Percentiles rank a stretch among this genome's conserved stretches.
Conservation (phyloP, 2,113 vertebrate genomes). For the Erinaceus europaeus region DNA sequence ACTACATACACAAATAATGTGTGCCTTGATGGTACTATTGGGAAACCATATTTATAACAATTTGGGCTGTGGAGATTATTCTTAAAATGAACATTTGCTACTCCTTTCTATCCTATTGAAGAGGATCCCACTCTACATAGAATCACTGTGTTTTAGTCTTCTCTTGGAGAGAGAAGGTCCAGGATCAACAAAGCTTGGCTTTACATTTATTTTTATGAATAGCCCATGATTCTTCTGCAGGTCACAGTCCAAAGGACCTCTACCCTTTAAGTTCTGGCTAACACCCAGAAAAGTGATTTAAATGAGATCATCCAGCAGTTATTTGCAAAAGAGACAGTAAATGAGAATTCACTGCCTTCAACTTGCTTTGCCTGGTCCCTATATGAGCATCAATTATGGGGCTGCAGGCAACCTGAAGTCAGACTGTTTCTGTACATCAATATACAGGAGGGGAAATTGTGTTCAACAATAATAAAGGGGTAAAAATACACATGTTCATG, state of each 20-base stretch:
- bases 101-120: not conserved
- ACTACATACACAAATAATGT: not conserved
- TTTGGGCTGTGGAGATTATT: not conserved
- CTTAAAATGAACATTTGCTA: not conserved
- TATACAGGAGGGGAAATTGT: not conserved
- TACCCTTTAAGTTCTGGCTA: not conserved
- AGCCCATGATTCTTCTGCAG: not conserved
- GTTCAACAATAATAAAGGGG: not conserved
- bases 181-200: not conserved
- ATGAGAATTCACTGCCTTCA: rapidly evolving
- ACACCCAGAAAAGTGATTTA: not conserved
- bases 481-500: not conserved
- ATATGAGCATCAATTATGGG: not conserved
- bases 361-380: not conserved
- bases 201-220: not conserved
- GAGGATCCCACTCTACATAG: not conserved
- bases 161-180: not conserved
- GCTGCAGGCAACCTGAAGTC: not conserved
- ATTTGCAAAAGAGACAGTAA: not conserved
- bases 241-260: not conserved
- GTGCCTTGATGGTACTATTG: not conserved
- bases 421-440: not conserved
- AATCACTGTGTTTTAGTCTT: not conserved
- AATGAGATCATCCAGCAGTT: not conserved
- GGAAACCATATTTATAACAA: slow-evolving; percentile 6